These are phyloP conservation scores for Drosophila truncata DNA, from an alignment of 1,140 invertebrate species.

Conservation along the genomic window DNA sequence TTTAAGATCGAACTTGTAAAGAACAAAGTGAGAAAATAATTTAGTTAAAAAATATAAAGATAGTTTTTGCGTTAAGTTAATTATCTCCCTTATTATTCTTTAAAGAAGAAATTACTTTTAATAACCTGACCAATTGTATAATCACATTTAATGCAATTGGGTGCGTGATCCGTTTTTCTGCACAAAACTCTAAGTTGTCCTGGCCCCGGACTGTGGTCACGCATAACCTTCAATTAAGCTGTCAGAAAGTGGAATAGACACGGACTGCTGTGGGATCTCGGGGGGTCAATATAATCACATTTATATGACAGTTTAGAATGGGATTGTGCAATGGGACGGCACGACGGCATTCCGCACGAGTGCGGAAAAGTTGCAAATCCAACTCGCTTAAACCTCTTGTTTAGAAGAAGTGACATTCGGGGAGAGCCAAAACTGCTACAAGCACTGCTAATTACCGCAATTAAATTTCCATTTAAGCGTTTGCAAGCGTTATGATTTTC, in stretches of 20 bases:
- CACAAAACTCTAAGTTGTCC: constrained; percentile 23
- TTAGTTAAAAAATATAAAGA: background rate
- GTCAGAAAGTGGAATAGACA: constrained; percentile 49
- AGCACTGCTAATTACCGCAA: constrained; percentile 27
- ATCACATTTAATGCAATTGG: constrained; percentile 53
- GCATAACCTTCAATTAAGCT: constrained; percentile 70
- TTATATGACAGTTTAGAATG: constrained; percentile 43
- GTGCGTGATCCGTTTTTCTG: constrained; percentile 26
- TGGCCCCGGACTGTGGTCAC: constrained; percentile 24
- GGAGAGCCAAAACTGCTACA: background rate
- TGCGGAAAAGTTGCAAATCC: constrained; percentile 20
- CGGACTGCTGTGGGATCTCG: background rate
- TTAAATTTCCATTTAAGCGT: constrained; percentile 17
- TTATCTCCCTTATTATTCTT: background rate
- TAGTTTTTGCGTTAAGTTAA: background rate
- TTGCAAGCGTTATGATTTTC: constrained; percentile 8
- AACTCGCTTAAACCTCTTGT: constrained; percentile 26
- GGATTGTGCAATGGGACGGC: constrained; percentile 38
- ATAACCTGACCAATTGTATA: constrained; percentile 36
- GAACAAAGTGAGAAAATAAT: background rate
- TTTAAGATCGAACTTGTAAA: background rate
- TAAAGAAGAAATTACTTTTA: constrained; percentile 12
- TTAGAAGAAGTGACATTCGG: constrained; percentile 26
- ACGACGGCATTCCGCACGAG: constrained; percentile 12
- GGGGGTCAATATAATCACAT: constrained; percentile 45